These are phyloP conservation scores for Nibea albiflora DNA, from an alignment of 2,113 vertebrate species.

Conservation along the genomic window DNA sequence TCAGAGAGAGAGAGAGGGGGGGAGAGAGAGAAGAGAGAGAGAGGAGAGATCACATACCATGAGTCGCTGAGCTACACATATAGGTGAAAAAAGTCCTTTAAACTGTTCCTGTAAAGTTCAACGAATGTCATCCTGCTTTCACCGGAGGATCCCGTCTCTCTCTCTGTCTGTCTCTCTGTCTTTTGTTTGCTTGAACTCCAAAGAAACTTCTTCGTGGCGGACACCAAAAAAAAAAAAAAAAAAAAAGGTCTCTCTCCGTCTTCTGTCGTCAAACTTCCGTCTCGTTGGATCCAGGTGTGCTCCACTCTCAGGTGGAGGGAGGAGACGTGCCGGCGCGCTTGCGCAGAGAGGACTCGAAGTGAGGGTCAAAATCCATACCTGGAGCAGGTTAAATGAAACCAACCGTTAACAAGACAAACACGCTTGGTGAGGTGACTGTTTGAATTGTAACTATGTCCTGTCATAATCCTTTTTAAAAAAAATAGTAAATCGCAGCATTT, in stretches of 20 bases:
- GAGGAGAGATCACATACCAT: slow-evolving; percentile 56
- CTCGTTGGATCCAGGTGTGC: slow-evolving; percentile 89
- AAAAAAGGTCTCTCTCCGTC: background rate
- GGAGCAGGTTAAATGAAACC: background rate
- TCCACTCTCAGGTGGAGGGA: slow-evolving; percentile 78
- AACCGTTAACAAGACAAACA: background rate
- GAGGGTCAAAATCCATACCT: slow-evolving; percentile 59
- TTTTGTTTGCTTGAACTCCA: background rate
- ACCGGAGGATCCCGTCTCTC: too few species aligned
- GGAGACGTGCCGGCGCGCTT: slow-evolving; percentile 70
- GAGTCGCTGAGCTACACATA: slow-evolving; percentile 39
- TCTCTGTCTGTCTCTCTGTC: background rate
- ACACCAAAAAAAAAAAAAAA: background rate
- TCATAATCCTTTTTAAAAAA: too few species aligned
- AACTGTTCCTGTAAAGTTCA: background rate
- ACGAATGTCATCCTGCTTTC: slow-evolving; percentile 46
- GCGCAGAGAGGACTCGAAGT: slow-evolving; percentile 61
- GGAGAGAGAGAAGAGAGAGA: too few species aligned
- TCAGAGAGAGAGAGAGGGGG: background rate
- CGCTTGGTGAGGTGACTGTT: too few species aligned
- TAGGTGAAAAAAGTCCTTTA: background rate
- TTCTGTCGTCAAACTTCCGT: slow-evolving; percentile 81
- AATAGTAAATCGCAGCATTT: background rate
- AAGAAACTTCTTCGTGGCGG: background rate
- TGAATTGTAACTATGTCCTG: too few species aligned